These are phyloP conservation scores for Hemistola chrysoprasaria DNA, from an alignment of 2,888 invertebrate species.

Conservation along the genomic window DNA sequence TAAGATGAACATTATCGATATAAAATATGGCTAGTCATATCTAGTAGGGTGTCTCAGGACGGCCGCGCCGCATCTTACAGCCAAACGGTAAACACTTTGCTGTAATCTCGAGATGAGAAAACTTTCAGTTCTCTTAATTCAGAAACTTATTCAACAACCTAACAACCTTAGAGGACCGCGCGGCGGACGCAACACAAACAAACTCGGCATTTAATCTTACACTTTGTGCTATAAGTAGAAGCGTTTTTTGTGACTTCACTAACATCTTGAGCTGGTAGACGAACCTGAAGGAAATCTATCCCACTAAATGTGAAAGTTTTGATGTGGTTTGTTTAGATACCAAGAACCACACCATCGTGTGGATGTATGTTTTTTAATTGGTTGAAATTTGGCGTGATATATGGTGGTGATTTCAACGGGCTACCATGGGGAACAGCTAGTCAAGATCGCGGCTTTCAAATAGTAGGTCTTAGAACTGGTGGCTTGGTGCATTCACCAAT, in stretches of 20 bases:
- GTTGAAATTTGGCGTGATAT: no score
- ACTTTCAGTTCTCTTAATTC: constrained; percentile 84
- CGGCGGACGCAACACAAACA: constrained; percentile 76
- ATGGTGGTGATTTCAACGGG: no score
- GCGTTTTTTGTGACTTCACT: constrained; percentile 23
- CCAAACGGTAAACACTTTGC: constrained; percentile 83
- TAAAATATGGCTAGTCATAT: constrained; percentile 19
- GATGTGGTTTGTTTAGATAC: no score
- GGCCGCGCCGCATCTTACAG: constrained; percentile 74
- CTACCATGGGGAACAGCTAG: no score
- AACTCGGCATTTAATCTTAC: constrained; percentile 74
- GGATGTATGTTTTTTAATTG: no score
- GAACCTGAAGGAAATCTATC: no score
- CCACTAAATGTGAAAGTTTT: no score
- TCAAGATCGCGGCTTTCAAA: no score
- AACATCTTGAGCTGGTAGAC: constrained; percentile 2
- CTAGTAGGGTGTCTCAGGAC: constrained; percentile 47
- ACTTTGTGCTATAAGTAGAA: constrained; percentile 57
- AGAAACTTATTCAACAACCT: constrained; percentile 83
- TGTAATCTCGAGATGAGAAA: constrained; percentile 84
- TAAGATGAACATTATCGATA: constrained; percentile 5
- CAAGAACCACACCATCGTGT: no score
- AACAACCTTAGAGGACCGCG: constrained; percentile 80
- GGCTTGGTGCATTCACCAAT: no score
- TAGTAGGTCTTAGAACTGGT: no score